Evolutionary conservation across 2,888 invertebrate genomes (phyloP).

Genomic region (Drosophila ezoana): DNA sequence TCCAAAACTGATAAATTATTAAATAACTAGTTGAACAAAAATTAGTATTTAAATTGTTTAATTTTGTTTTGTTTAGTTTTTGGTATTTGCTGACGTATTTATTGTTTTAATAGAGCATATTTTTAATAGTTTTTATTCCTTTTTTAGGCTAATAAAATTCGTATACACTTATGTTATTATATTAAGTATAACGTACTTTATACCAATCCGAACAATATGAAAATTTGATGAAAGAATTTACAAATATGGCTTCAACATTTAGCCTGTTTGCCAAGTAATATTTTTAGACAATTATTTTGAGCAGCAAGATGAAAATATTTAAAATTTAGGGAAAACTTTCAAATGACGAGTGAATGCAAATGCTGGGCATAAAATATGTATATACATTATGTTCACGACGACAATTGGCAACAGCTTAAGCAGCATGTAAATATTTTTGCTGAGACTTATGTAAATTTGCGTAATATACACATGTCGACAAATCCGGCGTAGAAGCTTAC

Average conservation of each 20-base stretch:
- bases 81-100: too few species aligned
- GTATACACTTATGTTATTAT: too few species aligned
- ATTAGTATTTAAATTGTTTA: neutral
- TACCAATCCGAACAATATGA: too few species aligned
- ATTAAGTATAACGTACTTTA: too few species aligned
- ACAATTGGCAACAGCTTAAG: constrained; percentile 44
- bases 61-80: too few species aligned
- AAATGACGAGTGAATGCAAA: constrained; percentile 7
- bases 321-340: constrained; percentile 1
- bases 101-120: too few species aligned
- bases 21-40: neutral
- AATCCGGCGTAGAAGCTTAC: constrained; percentile 15
- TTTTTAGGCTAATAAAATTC: too few species aligned
- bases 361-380: constrained; percentile 36
- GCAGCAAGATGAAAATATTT: constrained; percentile 14
- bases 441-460: constrained; percentile 68
- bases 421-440: constrained; percentile 65
- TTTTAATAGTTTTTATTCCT: too few species aligned
- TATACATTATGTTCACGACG: neutral
- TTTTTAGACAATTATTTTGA: neutral
- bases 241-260: too few species aligned
- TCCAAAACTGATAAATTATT: neutral
- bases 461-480: constrained; percentile 42
- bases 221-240: too few species aligned
- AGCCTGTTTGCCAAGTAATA: too few species aligned